Conservation (phyloP, 2,888 invertebrate genomes). For the Eristalis tenax region DNA sequence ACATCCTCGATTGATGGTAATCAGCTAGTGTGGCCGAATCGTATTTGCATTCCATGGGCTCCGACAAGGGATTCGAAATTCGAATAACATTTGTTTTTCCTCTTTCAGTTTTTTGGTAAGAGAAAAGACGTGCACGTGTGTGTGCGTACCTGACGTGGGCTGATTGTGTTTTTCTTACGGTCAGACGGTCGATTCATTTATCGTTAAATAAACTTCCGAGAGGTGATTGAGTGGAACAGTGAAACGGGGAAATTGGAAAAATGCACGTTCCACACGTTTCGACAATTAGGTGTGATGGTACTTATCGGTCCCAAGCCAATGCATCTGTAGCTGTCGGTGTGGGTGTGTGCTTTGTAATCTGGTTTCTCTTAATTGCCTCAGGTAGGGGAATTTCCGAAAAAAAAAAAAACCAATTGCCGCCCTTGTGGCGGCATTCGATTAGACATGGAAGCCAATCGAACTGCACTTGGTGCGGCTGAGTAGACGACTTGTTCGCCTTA, state of each 20-base stretch:
- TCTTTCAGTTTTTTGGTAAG: not conserved
- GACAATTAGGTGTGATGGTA: slow-evolving; percentile 38
- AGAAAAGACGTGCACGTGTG: not conserved
- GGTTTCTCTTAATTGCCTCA: not conserved
- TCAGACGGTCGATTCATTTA: slow-evolving; percentile 32
- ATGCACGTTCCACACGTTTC: slow-evolving; percentile 58
- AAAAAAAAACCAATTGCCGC: not conserved
- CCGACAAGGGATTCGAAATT: not conserved
- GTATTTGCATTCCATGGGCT: slow-evolving; percentile 44
- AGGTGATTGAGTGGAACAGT: not conserved
- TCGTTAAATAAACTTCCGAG: slow-evolving; percentile 61
- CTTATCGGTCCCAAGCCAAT: not conserved
- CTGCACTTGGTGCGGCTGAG: too few species aligned
- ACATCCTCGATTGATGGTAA: slow-evolving; percentile 1
- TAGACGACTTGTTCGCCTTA: too few species aligned
- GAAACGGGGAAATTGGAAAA: slow-evolving; percentile 22
- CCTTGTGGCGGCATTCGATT: not conserved
- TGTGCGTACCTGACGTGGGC: slow-evolving; percentile 9
- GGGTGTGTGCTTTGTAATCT: not conserved
- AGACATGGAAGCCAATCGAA: not conserved
- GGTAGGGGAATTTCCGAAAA: not conserved
- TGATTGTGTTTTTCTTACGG: slow-evolving; percentile 35
- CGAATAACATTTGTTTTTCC: not conserved
- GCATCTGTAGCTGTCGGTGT: not conserved
- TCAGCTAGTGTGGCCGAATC: not conserved